Base-by-base conservation (phyloP, 2,113 vertebrate genomes). In the Oreochromis aureus region DNA sequence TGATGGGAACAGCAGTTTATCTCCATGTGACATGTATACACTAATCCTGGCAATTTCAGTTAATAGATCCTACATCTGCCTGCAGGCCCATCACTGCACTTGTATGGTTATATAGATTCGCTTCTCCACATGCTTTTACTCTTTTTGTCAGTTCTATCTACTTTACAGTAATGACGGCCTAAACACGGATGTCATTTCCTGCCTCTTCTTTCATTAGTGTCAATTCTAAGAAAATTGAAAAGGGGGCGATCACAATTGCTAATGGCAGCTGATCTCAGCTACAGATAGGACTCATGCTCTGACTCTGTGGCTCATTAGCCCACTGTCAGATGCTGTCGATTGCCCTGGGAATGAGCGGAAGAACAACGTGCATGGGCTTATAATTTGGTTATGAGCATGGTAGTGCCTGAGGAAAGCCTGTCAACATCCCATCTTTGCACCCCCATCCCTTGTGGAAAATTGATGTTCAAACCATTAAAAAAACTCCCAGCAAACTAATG, bases 321-420 rank as follows among this genome's bases (percentile, higher is more conserved):
- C 59, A 56, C 81, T 59, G 84, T 88, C 89, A 84, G 92, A 91
- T 15, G 32, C 85, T 73, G 66, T 80, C 84, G 89, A 94, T 86
- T 91, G 90, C 92, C 92, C 53, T 83, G 91, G 61, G 91, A 95
- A 92, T 87, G 88, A 89, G 86, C 85, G 32, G 87, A 84, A 79
- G 84, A 73, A 86, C 10, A 41, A 90, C 82, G 81, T 80, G 89
- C 58, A 81, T 8, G 12, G 87, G 87, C 89, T 90, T 91, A 88
- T 95, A 95, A 95, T 95, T 92, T 90, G 24, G 91, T 95, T 93
- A 92, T 78, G 41, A 87, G 86, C 10, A 10, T 39, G 56, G 86
- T 87, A 61, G 89, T 87, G 90, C 89, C 85, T 55, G 46, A 84
- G 46, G 83, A 92, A 41, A 80, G 83, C 87, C 69, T 87, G 87